Conservation (phyloP, 2,888 invertebrate genomes). For the Melinaea marsaeus region DNA sequence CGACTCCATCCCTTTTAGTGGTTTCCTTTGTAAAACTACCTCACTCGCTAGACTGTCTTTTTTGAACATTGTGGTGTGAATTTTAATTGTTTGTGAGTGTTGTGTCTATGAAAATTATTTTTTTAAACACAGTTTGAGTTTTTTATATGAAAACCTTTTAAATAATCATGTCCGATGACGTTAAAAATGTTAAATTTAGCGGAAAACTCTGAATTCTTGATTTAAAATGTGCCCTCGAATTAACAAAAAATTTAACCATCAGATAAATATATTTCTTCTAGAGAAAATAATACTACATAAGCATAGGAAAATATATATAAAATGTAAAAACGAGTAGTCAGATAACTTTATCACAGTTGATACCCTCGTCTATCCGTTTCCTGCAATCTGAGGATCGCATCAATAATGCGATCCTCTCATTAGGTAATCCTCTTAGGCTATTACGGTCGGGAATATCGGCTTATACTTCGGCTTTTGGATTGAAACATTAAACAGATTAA, state of each 20-base stretch:
- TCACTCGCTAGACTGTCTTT: constrained; percentile 7
- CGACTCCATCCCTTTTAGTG: constrained; percentile 20
- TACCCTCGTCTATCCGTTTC: constrained; percentile 15
- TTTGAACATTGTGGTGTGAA: constrained; percentile 5
- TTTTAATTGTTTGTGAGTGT: not conserved
- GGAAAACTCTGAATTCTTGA: too few species aligned
- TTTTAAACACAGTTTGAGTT: too few species aligned
- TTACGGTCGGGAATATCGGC: constrained; percentile 9
- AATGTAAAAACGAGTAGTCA: not conserved
- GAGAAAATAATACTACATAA: too few species aligned
- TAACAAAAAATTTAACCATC: too few species aligned
- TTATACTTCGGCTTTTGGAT: not conserved
- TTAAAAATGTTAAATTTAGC: not conserved
- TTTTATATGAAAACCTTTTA: not conserved
- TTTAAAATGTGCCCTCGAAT: too few species aligned
- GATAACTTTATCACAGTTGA: constrained; percentile 1
- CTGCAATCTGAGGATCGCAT: constrained; percentile 9
- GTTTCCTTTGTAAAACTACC: constrained; percentile 14
- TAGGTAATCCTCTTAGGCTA: constrained; percentile 27
- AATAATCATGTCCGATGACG: not conserved
- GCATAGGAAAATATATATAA: not conserved
- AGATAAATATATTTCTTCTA: too few species aligned
- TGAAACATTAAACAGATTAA: too few species aligned
- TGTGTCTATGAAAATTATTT: not conserved
- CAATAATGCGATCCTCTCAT: constrained; percentile 12